A percentile compares a stretch with the other conserved stretches of the same genome.
phyloP scores from a whole-genome alignment of 2,113 vertebrate genomes.

The Anser brachyrhynchus region DNA sequence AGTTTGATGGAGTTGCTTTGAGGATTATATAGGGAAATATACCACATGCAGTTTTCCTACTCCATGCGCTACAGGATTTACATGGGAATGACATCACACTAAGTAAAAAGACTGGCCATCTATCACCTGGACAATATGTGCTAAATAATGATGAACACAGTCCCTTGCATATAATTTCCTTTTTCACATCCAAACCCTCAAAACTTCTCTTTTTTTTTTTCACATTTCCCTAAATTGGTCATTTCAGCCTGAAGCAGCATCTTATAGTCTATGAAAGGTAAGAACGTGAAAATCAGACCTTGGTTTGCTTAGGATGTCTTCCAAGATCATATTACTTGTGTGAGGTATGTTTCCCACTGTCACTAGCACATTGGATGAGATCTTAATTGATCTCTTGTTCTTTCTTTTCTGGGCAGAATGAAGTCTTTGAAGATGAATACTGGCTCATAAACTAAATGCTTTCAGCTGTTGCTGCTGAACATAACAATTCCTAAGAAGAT shows the following conservation, averaged over 20 bases:
- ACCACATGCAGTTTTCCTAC: not conserved
- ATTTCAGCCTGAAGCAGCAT: constrained; percentile 1
- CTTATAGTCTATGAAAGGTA: constrained; percentile 26
- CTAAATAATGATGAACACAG: not conserved
- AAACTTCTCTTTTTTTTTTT: not conserved
- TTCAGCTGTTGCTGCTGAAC: constrained; percentile 65
- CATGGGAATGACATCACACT: not conserved
- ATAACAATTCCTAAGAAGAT: constrained; percentile 54
- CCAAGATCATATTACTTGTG: constrained; percentile 51
- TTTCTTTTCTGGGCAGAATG: constrained; percentile 61
- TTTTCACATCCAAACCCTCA: not conserved
- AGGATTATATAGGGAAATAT: not conserved
- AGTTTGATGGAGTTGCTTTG: constrained; percentile 15
- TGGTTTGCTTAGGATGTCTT: constrained; percentile 45
- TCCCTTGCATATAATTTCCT: not conserved
- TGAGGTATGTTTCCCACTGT: constrained; percentile 65
- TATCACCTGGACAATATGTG: not conserved
- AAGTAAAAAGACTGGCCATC: not conserved
- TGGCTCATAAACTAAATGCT: constrained; percentile 68
- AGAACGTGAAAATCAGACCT: constrained; percentile 54
- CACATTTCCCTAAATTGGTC: not conserved
- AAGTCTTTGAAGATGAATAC: constrained; percentile 65
- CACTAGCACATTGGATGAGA: not conserved
- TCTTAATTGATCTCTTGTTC: constrained; percentile 73
- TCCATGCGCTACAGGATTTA: not conserved